Conservation (phyloP, 2,113 vertebrate genomes). For the Brachypteracias leptosomus region DNA sequence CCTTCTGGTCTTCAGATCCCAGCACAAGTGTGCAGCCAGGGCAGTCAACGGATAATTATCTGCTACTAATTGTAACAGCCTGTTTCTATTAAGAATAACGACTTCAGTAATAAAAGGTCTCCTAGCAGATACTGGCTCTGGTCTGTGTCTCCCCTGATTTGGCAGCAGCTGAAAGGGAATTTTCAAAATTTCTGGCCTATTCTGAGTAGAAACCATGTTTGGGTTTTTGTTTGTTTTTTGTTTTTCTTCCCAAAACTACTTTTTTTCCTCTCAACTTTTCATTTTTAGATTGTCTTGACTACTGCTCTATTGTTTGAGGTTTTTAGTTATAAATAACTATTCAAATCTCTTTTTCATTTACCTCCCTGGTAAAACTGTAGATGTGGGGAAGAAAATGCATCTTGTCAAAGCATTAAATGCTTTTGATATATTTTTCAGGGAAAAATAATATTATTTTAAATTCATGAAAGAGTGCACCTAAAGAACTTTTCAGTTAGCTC, state of each 20-base stretch:
- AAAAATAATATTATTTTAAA: not conserved
- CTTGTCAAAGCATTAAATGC: not conserved
- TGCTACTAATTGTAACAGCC: not conserved
- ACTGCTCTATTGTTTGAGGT: not conserved
- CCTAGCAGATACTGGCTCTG: not conserved
- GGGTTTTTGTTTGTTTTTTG: not conserved
- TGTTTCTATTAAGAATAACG: not conserved
- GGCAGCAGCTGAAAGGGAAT: not conserved
- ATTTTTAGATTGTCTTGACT: not conserved
- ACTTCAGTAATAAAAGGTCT: not conserved
- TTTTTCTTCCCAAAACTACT: too few relatives aligned
- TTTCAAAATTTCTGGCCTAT: not conserved
- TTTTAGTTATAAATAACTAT: not conserved
- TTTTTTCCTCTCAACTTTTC: not conserved
- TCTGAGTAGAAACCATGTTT: not conserved
- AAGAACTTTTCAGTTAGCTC: not conserved
- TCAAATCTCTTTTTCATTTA: not conserved
- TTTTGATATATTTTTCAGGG: not conserved
- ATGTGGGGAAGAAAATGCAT: accelerated
- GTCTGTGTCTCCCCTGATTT: not conserved
- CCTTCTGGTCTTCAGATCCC: accelerated
- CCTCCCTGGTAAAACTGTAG: not conserved
- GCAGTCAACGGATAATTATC: accelerated
- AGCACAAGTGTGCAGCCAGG: accelerated
- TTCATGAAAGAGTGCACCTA: not conserved